phyloP scores from a whole-genome alignment of 2,797 vertebrate genomes.

The Poeciliopsis presidionis region DNA sequence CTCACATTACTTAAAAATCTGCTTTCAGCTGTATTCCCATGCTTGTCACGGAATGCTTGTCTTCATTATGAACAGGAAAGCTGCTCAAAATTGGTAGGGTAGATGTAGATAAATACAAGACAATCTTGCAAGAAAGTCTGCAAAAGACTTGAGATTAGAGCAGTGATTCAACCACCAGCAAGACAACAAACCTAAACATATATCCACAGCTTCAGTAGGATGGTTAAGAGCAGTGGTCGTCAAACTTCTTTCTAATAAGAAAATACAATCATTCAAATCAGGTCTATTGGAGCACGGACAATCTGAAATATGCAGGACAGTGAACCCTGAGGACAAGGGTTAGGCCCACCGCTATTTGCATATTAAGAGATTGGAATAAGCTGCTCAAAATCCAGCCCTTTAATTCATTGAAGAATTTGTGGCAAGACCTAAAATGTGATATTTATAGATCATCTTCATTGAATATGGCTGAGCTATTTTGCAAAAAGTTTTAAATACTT shows the following conservation, averaged over 20 bases:
- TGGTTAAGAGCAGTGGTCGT: neutral
- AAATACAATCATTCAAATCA: neutral
- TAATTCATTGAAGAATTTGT: neutral
- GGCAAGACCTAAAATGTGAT: neutral
- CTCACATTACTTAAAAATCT: neutral
- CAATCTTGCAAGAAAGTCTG: neutral
- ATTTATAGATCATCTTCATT: neutral
- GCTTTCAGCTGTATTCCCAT: neutral
- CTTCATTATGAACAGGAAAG: neutral
- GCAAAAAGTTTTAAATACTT: neutral
- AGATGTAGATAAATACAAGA: neutral
- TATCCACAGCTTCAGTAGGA: neutral
- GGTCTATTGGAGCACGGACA: neutral
- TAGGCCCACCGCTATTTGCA: neutral
- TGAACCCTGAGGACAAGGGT: neutral
- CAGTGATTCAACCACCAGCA: neutral
- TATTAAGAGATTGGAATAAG: neutral
- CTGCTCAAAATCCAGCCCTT: neutral
- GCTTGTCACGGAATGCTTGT: neutral
- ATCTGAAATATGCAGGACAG: neutral
- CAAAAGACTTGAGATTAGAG: neutral
- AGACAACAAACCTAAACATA: neutral
- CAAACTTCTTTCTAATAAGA: neutral
- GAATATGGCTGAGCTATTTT: neutral
- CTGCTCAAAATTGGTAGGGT: neutral